Conservation (phyloP, 2,888 invertebrate genomes). For the Drosophila prostipennis region DNA sequence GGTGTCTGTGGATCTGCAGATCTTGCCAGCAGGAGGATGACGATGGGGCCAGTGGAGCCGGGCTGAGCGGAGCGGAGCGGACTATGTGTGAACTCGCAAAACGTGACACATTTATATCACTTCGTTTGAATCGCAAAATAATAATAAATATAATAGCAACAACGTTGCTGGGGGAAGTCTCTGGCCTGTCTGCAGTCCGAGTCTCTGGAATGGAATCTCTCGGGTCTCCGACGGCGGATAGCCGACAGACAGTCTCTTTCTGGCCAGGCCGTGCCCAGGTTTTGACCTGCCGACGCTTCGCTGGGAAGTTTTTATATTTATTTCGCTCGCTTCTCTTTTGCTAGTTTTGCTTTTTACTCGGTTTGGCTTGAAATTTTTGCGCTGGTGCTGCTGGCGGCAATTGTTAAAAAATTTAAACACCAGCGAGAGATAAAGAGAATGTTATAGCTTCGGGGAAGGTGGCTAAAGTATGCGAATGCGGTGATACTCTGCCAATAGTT, state of each 20-base stretch:
- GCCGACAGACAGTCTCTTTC: conserved; percentile 33
- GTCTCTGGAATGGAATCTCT: conserved; percentile 35
- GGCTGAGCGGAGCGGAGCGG: conserved; percentile 60
- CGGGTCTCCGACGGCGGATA: conserved; percentile 11
- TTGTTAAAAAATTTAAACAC: conserved; percentile 58
- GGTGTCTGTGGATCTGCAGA: conserved; percentile 41
- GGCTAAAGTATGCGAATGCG: conserved; percentile 6
- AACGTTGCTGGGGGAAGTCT: conserved; percentile 46
- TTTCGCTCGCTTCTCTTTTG: conserved; percentile 28
- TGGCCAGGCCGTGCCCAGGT: conserved; percentile 71
- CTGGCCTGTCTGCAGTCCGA: conserved; percentile 36
- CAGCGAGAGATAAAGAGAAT: conserved; percentile 44
- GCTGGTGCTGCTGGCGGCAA: conserved; percentile 60
- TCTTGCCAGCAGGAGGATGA: conserved; percentile 6
- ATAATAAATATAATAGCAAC: conserved; percentile 80
- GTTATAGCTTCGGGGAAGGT: conserved; percentile 37
- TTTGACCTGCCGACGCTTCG: conserved; percentile 53
- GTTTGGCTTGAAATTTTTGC: conserved; percentile 67
- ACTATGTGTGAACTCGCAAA: conserved; percentile 84
- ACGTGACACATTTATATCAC: conserved; percentile 84
- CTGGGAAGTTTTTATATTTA: conserved; percentile 48
- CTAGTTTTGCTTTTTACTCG: conserved; percentile 5
- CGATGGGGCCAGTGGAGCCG: not conserved
- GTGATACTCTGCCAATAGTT: conserved; percentile 28
- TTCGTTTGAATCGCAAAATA: conserved; percentile 83